These are phyloP conservation scores for Crossaster papposus DNA, from an alignment of 53 echinoderm and acorn worm species.

Conservation along the genomic window DNA sequence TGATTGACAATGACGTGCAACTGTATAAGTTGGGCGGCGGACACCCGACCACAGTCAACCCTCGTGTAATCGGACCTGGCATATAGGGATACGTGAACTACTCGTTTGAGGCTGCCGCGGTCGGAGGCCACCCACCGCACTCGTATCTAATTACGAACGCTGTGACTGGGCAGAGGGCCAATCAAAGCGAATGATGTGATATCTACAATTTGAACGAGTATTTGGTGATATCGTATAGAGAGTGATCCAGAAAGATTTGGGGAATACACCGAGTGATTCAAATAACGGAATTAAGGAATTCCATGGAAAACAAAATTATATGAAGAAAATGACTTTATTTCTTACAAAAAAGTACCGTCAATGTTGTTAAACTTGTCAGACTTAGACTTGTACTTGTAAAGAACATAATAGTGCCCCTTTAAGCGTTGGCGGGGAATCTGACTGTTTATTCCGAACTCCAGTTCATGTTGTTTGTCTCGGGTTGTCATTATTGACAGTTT, in stretches of 20 bases:
- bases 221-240: neutral
- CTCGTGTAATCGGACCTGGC: slow-evolving; percentile 51
- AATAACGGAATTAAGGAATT: too few relatives aligned
- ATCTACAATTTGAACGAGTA: slow-evolving; percentile 20
- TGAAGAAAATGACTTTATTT: too few relatives aligned
- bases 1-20: slow-evolving; percentile 36
- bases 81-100: slow-evolving; percentile 55
- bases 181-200: slow-evolving; percentile 22
- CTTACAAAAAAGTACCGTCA: too few relatives aligned
- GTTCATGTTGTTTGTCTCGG: neutral
- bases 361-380: too few relatives aligned
- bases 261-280: too few relatives aligned
- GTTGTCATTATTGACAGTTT: too few relatives aligned
- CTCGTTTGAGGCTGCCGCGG: slow-evolving; percentile 53
- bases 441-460: neutral
- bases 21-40: slow-evolving; percentile 34
- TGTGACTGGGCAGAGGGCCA: slow-evolving; percentile 34
- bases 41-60: slow-evolving; percentile 27
- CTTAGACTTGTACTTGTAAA: too few relatives aligned
- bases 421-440: neutral
- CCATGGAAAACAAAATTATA: too few relatives aligned
- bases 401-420: too few relatives aligned
- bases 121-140: slow-evolving; percentile 51
- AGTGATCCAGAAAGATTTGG: neutral
- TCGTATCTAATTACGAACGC: slow-evolving; percentile 40